Conservation (phyloP, 1,140 invertebrate genomes). For the Ceratosolen fusciceps region DNA sequence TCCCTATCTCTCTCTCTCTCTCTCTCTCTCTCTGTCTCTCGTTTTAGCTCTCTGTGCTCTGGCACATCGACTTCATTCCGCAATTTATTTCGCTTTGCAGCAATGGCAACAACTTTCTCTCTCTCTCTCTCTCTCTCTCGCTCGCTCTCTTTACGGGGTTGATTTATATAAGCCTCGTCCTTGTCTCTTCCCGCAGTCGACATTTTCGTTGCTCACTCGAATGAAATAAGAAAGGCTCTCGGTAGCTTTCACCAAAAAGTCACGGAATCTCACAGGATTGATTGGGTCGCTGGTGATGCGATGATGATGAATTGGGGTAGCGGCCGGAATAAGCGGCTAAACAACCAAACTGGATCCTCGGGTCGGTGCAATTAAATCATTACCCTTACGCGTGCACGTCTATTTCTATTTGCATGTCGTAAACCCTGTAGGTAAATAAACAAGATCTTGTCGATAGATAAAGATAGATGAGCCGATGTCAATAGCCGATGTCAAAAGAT, state of each 20-base stretch:
- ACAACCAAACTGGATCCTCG: no score
- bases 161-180: slow-evolving; percentile 3
- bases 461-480: no score
- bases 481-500: no score
- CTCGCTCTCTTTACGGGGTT: slow-evolving; percentile 40
- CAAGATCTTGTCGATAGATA: no score
- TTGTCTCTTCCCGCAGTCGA: slow-evolving; percentile 28
- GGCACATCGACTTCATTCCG: slow-evolving; percentile 50
- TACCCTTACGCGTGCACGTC: not conserved
- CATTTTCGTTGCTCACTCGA: not conserved
- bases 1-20: not conserved
- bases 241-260: slow-evolving; percentile 18
- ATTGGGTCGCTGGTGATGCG: not conserved
- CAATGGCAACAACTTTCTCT: slow-evolving; percentile 36
- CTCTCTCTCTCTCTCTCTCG: slow-evolving; percentile 32
- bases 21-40: slow-evolving; percentile 33
- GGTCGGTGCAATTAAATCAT: slow-evolving; percentile 41
- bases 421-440: no score
- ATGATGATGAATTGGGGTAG: not conserved
- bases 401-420: no score
- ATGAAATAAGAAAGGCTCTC: not conserved
- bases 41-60: slow-evolving; percentile 36
- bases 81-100: slow-evolving; percentile 51
- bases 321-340: not conserved
- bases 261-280: slow-evolving; percentile 17